Percentiles rank a stretch among this genome's conserved stretches.
Conservation (phyloP, 2,888 invertebrate genomes). For the Imbricaverruca yamaguchii region DNA sequence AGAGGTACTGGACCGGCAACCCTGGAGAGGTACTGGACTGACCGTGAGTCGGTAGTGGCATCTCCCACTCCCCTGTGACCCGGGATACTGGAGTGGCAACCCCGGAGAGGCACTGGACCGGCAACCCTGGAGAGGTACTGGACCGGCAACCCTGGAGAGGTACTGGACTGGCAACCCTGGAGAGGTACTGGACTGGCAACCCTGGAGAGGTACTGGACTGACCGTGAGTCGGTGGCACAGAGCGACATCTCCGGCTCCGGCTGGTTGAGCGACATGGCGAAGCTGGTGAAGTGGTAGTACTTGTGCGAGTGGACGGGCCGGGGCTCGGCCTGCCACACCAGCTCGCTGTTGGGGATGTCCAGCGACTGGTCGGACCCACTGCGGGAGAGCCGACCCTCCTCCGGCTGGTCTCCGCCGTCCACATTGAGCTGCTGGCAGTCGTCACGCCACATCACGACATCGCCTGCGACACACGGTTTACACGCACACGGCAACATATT, state of each 20-base stretch:
- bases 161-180: too few species aligned
- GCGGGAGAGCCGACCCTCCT: not conserved
- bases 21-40: not conserved
- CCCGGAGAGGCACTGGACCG: too few species aligned
- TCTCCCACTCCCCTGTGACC: conserved; percentile 47
- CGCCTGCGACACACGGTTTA: too few species aligned
- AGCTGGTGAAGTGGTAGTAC: conserved; percentile 89
- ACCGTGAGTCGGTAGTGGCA: conserved; percentile 62
- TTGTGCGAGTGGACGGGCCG: conserved; percentile 63
- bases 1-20: too few species aligned
- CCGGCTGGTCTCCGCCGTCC: not conserved
- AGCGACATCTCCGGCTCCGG: conserved; percentile 53
- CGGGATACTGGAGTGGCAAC: too few species aligned
- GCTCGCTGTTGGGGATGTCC: conserved; percentile 67
- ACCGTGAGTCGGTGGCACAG: conserved; percentile 68
- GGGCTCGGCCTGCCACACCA: conserved; percentile 72
- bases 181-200: too few species aligned
- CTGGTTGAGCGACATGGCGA: conserved; percentile 87
- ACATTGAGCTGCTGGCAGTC: not conserved
- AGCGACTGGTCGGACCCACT: conserved; percentile 1
- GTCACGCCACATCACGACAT: too few species aligned
- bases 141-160: too few species aligned
- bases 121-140: too few species aligned
- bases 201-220: not conserved
- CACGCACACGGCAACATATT: too few species aligned